phyloP scores from a whole-genome alignment of 2,888 invertebrate genomes.

The Catocala fraxini region DNA sequence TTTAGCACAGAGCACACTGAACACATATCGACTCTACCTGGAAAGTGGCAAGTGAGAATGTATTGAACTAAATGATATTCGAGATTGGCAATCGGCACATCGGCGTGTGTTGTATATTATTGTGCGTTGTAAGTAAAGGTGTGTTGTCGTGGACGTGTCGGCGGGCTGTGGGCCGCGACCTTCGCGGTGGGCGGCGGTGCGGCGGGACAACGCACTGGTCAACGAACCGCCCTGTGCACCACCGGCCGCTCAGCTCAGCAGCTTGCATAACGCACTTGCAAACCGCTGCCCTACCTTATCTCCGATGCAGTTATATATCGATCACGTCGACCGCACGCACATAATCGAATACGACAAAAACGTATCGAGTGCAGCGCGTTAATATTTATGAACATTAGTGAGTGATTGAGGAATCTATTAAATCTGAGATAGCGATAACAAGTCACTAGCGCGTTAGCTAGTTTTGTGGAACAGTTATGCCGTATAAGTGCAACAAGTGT shows the following conservation, averaged over 20 bases:
- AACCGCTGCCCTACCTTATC: conserved; percentile 68
- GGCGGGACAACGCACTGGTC: conserved; percentile 85
- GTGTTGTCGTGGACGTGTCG: conserved; percentile 63
- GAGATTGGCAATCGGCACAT: conserved; percentile 9
- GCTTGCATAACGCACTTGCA: conserved; percentile 80
- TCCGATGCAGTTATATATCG: conserved; percentile 67
- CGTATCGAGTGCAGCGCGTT: conserved; percentile 37
- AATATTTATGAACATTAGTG: conserved; percentile 56
- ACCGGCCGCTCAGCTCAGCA: conserved; percentile 62
- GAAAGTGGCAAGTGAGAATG: conserved; percentile 58
- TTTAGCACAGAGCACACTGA: conserved; percentile 80
- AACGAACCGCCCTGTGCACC: conserved; percentile 83
- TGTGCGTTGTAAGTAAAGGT: conserved; percentile 42
- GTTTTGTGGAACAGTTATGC: conserved; percentile 82
- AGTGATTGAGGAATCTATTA: conserved; percentile 58
- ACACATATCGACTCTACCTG: conserved; percentile 86
- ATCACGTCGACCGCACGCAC: conserved; percentile 48
- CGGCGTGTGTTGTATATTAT: conserved; percentile 28
- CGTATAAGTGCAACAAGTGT: conserved; percentile 87
- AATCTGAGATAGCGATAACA: conserved; percentile 68
- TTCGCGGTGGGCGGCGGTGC: conserved; percentile 82
- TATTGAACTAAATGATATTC: conserved; percentile 60
- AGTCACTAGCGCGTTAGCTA: conserved; percentile 64
- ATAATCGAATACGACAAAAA: conserved; percentile 48
- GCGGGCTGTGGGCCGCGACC: conserved; percentile 78